Evolutionary conservation across 2,113 vertebrate species (phyloP), one percentile per base, ranked within the genome.

Genomic region (Phyllopteryx taeniolatus): DNA sequence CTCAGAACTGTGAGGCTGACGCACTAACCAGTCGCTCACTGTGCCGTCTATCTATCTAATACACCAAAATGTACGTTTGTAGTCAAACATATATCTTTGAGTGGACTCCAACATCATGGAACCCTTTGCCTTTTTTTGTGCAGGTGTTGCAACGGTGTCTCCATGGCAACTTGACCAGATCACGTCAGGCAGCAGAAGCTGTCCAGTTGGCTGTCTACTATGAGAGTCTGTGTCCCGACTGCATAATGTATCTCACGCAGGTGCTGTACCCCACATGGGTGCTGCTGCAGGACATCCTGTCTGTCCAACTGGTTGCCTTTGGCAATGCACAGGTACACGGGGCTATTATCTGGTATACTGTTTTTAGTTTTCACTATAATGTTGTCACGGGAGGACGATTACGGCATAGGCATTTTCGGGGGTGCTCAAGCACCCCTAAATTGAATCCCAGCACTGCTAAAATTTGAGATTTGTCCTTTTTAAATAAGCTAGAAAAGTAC

Each of bases 321-420:
- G 97, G 97, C 9, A 99, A 99, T 0, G 94, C 97, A 0, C 0
- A 91, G 92, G 96, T 99, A 82, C 19, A 22, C 8, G 2, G 13
- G n/a, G 2, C 57, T 14, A 35, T 33, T 12, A 15, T 15, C 20
- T 54, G 20, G 53, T 54, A n/a, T n/a, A 14, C 20, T 54, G 20
- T 20, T 54, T 54, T n/a, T 10, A 54, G 20, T 54, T n/a, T 39
- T 5, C 27, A 60, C 57, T 33, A 13, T 60, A 5, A 27, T 60
- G 27, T 60, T 27, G 27, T 60, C 53, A 54, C 8, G 8, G 20
- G 53, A 54, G 53, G 8, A n/a, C 20, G 20, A n/a, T n/a, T 20
- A 54, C 51, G 7, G 7, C 7, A 13, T 5, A 2, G 17, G 15
- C 27, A 27, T 27, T 27, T 27, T 27, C 1, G 6, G 4, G 4